A percentile compares a stretch with the other conserved stretches of the same genome.
Conservation (phyloP, 2,113 vertebrate species). For the Siphamia tubifer region DNA sequence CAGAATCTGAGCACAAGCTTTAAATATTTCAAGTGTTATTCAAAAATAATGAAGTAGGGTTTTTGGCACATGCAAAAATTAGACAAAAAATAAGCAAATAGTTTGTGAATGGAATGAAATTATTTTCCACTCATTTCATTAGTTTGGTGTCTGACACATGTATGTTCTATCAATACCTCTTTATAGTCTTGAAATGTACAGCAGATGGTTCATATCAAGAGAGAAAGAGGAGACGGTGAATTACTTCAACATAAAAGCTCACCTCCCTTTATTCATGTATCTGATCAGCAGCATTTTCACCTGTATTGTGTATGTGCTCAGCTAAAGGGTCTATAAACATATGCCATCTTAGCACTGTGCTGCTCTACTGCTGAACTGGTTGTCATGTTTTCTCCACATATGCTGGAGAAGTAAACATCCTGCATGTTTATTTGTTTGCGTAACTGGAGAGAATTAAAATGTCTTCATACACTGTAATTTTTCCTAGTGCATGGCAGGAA, state of each 20-base stretch:
- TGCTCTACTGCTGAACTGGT: not conserved
- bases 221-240: not conserved
- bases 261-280: not conserved
- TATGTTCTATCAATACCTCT: not conserved
- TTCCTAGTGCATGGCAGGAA: not conserved
- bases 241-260: not conserved
- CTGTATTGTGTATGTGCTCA: not conserved
- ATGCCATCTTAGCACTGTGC: not conserved
- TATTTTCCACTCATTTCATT: not conserved
- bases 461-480: not conserved
- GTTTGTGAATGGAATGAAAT: not conserved
- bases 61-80: constrained; percentile 27
- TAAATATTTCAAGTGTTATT: constrained; percentile 53
- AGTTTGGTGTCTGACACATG: not conserved
- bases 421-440: not conserved
- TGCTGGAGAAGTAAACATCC: not conserved
- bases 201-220: constrained; percentile 18
- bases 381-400: not conserved
- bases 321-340: not conserved
- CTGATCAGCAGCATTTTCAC: not conserved
- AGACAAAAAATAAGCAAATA: constrained; percentile 29
- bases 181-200: not conserved
- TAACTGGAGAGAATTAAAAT: not conserved
- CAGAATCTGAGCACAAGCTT: constrained; percentile 19
- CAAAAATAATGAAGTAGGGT: constrained; percentile 26